Conservation (phyloP, 2,113 vertebrate species). For the Anolis carolinensis region DNA sequence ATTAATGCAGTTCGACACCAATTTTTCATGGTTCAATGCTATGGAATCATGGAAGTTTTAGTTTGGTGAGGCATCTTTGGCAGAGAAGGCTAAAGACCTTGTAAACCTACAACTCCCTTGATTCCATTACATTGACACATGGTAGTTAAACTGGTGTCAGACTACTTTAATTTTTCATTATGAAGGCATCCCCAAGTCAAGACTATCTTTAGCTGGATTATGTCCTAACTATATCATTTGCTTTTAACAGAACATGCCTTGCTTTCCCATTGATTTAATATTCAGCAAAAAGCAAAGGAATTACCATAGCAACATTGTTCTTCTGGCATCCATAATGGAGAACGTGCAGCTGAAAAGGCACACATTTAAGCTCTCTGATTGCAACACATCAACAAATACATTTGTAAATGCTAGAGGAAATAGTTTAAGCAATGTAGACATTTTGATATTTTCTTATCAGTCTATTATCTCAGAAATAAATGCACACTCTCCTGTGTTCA, state of each 20-base stretch:
- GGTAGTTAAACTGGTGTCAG: no score
- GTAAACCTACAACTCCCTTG: no score
- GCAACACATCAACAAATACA: slow-evolving; percentile 56
- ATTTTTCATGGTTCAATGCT: no score
- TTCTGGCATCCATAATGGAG: slow-evolving; percentile 53
- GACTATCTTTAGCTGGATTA: neutral
- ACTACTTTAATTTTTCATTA: no score
- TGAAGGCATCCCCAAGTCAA: no score
- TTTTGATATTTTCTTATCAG: slow-evolving; percentile 50
- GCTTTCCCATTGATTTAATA: slow-evolving; percentile 60
- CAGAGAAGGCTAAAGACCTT: no score
- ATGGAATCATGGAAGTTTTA: no score
- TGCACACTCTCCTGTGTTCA: slow-evolving; percentile 58
- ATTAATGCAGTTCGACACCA: no score
- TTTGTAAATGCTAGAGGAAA: slow-evolving; percentile 47
- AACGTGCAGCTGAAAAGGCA: slow-evolving; percentile 46
- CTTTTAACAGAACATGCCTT: slow-evolving; percentile 38
- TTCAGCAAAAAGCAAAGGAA: slow-evolving; percentile 53
- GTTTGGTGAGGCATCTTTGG: no score
- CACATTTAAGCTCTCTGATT: slow-evolving; percentile 49
- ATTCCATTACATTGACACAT: no score
- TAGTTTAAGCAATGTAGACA: slow-evolving; percentile 54
- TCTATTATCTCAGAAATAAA: slow-evolving; percentile 51
- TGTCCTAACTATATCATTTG: neutral
- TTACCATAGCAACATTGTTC: slow-evolving; percentile 58